Percentiles rank a stretch among this genome's conserved stretches.
These are phyloP conservation scores for Venturia canescens DNA, from an alignment of 1,140 invertebrate species.

Conservation along the genomic window DNA sequence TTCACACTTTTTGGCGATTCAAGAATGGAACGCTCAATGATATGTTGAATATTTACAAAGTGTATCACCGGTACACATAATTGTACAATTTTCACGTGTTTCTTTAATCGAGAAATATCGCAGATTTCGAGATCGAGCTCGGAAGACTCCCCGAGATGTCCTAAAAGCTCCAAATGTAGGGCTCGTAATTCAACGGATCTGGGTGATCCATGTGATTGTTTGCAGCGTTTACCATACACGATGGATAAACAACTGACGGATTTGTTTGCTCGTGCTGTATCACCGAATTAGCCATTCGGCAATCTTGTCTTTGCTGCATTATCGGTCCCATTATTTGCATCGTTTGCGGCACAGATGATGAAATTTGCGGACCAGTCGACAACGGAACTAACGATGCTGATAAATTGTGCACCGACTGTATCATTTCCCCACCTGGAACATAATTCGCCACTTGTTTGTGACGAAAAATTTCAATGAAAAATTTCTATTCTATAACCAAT, in stretches of 20 bases:
- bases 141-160: not conserved
- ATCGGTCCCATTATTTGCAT: slow-evolving; percentile 67
- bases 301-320: slow-evolving; percentile 70
- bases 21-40: slow-evolving; percentile 42
- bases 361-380: slow-evolving; percentile 44
- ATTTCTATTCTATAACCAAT: no score
- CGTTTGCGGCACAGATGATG: slow-evolving; percentile 53
- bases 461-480: slow-evolving; percentile 39
- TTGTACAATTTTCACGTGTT: slow-evolving; percentile 18
- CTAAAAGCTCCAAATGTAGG: slow-evolving; percentile 75
- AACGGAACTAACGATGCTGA: slow-evolving; percentile 49
- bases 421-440: slow-evolving; percentile 62
- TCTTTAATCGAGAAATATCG: not conserved
- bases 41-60: slow-evolving; percentile 49
- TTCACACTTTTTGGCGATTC: not conserved
- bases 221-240: slow-evolving; percentile 67
- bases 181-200: slow-evolving; percentile 73
- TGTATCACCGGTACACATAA: slow-evolving; percentile 12
- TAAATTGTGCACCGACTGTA: slow-evolving; percentile 65
- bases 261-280: slow-evolving; percentile 60
- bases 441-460: slow-evolving; percentile 60
- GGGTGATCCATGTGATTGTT: slow-evolving; percentile 72
- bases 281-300: slow-evolving; percentile 65
- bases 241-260: slow-evolving; percentile 65
- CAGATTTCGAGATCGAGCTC: slow-evolving; percentile 27